A percentile compares a stretch with the other conserved stretches of the same genome.
Evolutionary conservation across 2,888 invertebrate species (phyloP).

Genomic region (Pelosia muscerda): DNA sequence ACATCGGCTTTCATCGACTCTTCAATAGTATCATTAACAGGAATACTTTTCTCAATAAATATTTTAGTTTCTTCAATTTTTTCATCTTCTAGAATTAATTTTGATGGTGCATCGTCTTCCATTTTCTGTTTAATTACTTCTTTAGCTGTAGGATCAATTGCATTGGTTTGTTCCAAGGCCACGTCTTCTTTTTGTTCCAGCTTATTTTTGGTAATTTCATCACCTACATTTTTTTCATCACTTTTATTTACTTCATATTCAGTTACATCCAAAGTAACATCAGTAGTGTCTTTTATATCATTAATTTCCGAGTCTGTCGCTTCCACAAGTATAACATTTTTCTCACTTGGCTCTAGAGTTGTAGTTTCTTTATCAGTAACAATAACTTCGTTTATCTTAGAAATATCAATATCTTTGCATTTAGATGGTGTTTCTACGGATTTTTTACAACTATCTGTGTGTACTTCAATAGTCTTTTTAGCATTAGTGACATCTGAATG

Average conservation of each 20-base stretch:
- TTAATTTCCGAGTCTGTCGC: conserved; percentile 17
- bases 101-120: conserved; percentile 1
- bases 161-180: conserved; percentile 25
- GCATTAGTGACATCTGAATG: conserved; percentile 74
- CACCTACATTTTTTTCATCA: conserved; percentile 5
- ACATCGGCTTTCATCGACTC: conserved; percentile 3
- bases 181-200: conserved; percentile 5
- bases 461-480: conserved; percentile 82
- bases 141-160: conserved; percentile 25
- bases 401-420: conserved; percentile 41
- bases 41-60: conserved; percentile 6
- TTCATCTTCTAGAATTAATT: conserved; percentile 7
- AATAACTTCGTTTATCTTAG: conserved; percentile 28
- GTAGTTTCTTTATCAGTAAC: conserved; percentile 34
- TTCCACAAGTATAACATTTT: conserved; percentile 13
- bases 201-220: conserved; percentile 18
- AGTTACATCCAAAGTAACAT: conserved; percentile 7
- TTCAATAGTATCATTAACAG: neutral
- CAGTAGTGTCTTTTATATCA: conserved; percentile 22
- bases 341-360: conserved; percentile 26
- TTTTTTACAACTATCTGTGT: conserved; percentile 73
- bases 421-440: conserved; percentile 52
- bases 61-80: conserved; percentile 12
- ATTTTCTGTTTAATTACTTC: conserved; percentile 14
- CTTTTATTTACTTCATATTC: conserved; percentile 10